Percentiles rank a stretch among this genome's conserved stretches.
These are phyloP conservation scores for Geothlypis trichas DNA, from an alignment of 2,113 vertebrate species.

Conservation along the genomic window DNA sequence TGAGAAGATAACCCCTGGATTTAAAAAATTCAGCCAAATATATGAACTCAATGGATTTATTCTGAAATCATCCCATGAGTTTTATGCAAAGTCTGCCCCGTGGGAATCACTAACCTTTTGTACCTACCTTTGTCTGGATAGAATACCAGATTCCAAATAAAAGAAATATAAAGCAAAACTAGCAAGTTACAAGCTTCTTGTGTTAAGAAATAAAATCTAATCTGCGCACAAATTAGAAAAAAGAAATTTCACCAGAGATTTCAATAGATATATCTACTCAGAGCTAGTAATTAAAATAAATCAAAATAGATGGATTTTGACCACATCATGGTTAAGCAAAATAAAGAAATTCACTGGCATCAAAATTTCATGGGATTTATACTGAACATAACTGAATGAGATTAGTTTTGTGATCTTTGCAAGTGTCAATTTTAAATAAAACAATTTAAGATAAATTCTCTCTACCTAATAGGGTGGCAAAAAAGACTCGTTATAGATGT, in stretches of 20 bases:
- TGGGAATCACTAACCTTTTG: neutral
- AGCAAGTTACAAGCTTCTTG: neutral
- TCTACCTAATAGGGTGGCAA: neutral
- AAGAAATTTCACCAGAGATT: neutral
- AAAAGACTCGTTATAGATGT: fast-evolving
- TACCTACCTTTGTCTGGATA: neutral
- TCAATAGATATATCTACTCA: neutral
- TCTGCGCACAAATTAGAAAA: neutral
- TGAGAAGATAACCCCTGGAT: neutral
- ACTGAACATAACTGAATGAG: neutral
- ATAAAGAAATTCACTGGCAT: neutral
- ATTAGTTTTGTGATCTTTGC: neutral
- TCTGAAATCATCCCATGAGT: neutral
- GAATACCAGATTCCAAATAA: neutral
- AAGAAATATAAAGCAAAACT: neutral
- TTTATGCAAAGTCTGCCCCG: neutral
- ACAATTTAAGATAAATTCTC: neutral
- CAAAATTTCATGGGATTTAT: neutral
- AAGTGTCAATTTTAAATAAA: neutral
- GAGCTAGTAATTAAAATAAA: neutral
- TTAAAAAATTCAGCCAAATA: neutral
- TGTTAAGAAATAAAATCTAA: neutral
- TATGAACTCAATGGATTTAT: neutral
- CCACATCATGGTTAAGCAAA: neutral
- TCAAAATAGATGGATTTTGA: neutral